Evolutionary conservation across 1,140 invertebrate genomes (phyloP), one percentile per base, ranked within the genome.

Genomic region (Brachionus angularis): DNA sequence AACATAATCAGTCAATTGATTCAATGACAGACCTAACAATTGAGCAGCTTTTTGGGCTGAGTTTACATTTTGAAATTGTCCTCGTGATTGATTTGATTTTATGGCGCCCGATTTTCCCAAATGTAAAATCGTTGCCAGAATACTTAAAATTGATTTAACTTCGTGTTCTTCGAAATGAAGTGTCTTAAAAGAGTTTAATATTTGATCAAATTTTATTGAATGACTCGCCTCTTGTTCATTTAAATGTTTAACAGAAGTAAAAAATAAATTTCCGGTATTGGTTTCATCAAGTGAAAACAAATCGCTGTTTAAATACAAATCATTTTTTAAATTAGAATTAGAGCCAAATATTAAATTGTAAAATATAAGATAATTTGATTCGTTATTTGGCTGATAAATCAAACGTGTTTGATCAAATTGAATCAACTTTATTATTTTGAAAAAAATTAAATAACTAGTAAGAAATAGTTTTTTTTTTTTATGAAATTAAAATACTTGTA

Each of bases 61-160:
- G 39, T 87, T 87, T 0, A 89, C 88, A 75, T 88, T 86, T 2
- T 86, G 86, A 81, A 95, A 96, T 77, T 93, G 90, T 79, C 87
- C 86, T 72, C 79, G 82, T 34, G 76, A 76, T 71, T 72, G 77
- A 79, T 80, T 69, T n/a, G 34, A 72, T 78, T 79, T 80, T 21
- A 75, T 78, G 16, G 81, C 81, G 44, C 82, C 82, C 58, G 93
- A 91, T 76, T 88, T 87, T 23, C 91, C 91, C 67, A 96, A 80
- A 83, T 97, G 93, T 78, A 91, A 92, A 73, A 96, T 89, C 7
- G 91, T 90, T 8, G 91, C 91, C 73, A 96, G 80, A 18, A 94
- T 87, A 74, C 86, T 85, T 87, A 90, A 93, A 46, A 96, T 86
- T 0, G 87, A 86, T 75, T 89, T 88, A 73, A 89, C 86, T 71